These are phyloP conservation scores for Eilema caniola DNA, from an alignment of 2,888 invertebrate genomes.

Conservation along the genomic window DNA sequence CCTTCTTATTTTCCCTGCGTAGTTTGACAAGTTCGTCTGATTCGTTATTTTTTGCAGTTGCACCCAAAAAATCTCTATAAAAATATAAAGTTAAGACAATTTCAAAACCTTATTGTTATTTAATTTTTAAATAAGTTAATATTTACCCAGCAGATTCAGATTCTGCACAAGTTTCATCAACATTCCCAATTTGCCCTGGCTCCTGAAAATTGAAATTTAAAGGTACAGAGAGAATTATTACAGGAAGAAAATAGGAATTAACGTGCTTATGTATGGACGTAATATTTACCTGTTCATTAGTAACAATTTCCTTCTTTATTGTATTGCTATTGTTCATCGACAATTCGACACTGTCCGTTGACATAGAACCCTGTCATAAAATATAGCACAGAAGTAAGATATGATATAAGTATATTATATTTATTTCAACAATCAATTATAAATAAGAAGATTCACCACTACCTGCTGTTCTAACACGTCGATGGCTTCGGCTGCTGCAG, in stretches of 20 bases:
- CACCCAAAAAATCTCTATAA: slow-evolving; percentile 72
- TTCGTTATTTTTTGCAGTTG: slow-evolving; percentile 73
- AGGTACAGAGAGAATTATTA: background rate
- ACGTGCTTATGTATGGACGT: background rate
- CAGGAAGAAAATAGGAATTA: no score
- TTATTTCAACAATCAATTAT: background rate
- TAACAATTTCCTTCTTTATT: slow-evolving; percentile 56
- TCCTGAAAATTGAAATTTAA: slow-evolving; percentile 44
- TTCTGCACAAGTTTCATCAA: slow-evolving; percentile 74
- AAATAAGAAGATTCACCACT: slow-evolving; percentile 2
- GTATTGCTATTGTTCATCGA: slow-evolving; percentile 67
- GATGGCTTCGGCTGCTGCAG: slow-evolving; percentile 94
- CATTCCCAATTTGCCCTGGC: slow-evolving; percentile 57
- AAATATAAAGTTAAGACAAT: background rate
- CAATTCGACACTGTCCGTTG: slow-evolving; percentile 76
- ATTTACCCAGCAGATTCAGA: slow-evolving; percentile 78
- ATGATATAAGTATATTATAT: no score
- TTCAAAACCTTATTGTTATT: background rate
- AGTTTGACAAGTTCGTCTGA: slow-evolving; percentile 80
- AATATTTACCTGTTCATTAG: slow-evolving; percentile 52
- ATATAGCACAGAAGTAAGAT: background rate
- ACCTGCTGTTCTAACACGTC: slow-evolving; percentile 90
- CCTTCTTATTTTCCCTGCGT: slow-evolving; percentile 85
- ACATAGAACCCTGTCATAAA: slow-evolving; percentile 74
- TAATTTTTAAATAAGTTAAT: slow-evolving; percentile 7